phyloP scores from a whole-genome alignment of 2,113 vertebrate genomes.

The Eclectus roratus region DNA sequence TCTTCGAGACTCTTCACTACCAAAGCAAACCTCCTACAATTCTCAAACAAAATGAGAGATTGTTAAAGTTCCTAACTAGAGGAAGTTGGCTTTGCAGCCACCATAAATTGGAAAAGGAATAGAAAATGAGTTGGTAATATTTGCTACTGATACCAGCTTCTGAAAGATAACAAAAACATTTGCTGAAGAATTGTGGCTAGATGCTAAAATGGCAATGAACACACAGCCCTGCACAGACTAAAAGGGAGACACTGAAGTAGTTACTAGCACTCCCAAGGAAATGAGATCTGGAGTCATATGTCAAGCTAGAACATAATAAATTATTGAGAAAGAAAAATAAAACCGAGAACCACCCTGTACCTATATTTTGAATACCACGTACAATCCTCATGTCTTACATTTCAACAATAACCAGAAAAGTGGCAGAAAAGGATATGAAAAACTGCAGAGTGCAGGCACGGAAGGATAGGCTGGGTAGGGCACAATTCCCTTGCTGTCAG shows the following conservation, averaged over 20 bases:
- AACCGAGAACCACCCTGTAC: not conserved
- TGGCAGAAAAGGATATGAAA: not conserved
- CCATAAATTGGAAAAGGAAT: not conserved
- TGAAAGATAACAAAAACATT: not conserved
- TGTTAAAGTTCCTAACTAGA: not conserved
- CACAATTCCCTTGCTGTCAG: not conserved
- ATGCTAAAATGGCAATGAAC: not conserved
- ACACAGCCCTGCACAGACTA: not conserved
- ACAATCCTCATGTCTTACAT: not conserved
- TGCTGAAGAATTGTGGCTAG: not conserved
- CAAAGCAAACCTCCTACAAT: not conserved
- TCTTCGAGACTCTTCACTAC: not conserved
- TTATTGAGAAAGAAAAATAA: not conserved
- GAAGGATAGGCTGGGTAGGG: not conserved
- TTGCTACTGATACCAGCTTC: not conserved
- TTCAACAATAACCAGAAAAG: not conserved
- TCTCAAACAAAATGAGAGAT: not conserved
- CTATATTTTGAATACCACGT: not conserved
- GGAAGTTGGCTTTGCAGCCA: not conserved
- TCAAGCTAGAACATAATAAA: not conserved
- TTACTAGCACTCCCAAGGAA: not conserved
- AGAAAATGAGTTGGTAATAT: not conserved
- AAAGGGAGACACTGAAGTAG: not conserved
- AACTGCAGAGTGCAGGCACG: not conserved
- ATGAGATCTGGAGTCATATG: not conserved